phyloP scores from a whole-genome alignment of 2,888 invertebrate species.

The Xylocampa areola region DNA sequence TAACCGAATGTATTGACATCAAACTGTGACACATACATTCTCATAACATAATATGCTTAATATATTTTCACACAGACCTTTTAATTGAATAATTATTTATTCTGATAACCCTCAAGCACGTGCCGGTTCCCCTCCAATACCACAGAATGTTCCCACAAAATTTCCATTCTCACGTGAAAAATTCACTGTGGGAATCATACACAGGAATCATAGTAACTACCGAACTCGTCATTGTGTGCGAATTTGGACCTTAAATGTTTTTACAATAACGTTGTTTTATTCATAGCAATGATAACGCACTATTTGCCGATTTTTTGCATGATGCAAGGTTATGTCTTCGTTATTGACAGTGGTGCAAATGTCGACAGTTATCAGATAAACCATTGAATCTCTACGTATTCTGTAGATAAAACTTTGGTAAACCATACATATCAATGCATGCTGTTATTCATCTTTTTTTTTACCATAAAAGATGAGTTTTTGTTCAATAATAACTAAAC shows the following conservation, averaged over 20 bases:
- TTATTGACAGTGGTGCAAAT: conserved; percentile 18
- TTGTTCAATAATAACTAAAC: too few relatives aligned
- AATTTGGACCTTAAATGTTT: conserved; percentile 11
- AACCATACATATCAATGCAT: too few relatives aligned
- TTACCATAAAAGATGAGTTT: too few relatives aligned
- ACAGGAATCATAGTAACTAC: conserved; percentile 21
- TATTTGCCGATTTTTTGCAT: conserved; percentile 37
- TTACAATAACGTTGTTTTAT: not conserved
- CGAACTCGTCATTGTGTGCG: not conserved
- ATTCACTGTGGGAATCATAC: conserved; percentile 63
- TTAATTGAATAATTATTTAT: conserved; percentile 31
- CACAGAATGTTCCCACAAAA: conserved; percentile 67
- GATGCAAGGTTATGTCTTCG: conserved; percentile 14
- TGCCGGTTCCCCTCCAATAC: conserved; percentile 47
- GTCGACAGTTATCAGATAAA: conserved; percentile 17
- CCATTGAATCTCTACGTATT: too few relatives aligned
- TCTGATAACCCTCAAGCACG: conserved; percentile 44
- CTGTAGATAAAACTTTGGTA: too few relatives aligned
- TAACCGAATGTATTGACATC: too few relatives aligned
- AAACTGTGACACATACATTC: too few relatives aligned
- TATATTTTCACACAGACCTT: conserved; percentile 8
- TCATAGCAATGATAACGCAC: not conserved
- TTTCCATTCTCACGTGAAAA: conserved; percentile 69
- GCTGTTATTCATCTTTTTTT: too few relatives aligned
- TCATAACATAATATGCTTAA: too few relatives aligned